Conservation (phyloP, 2,888 invertebrate genomes). For the Limnephilus marmoratus region DNA sequence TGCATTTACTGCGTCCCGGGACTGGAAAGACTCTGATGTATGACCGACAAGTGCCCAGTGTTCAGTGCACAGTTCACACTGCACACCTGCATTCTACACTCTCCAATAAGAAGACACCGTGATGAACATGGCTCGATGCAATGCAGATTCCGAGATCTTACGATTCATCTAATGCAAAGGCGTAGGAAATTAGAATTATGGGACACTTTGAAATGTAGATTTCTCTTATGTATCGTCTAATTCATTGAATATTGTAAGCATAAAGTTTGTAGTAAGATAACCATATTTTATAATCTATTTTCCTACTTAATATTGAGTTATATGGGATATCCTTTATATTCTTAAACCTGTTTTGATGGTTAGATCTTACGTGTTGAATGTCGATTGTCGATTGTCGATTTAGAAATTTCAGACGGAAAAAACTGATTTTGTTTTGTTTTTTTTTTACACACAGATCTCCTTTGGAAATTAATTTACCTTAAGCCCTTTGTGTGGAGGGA, state of each 20-base stretch:
- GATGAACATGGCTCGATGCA: background rate
- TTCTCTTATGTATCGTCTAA: background rate
- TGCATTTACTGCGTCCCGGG: background rate
- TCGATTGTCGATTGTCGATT: too few relatives aligned
- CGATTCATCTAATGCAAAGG: background rate
- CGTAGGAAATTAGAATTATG: background rate
- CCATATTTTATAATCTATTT: too few relatives aligned
- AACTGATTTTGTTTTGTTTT: too few relatives aligned
- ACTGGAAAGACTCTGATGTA: conserved; percentile 39
- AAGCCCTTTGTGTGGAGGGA: too few relatives aligned
- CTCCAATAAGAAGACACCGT: background rate
- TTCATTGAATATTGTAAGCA: background rate
- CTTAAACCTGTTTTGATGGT: too few relatives aligned
- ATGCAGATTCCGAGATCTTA: conserved; percentile 8
- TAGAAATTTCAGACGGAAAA: too few relatives aligned
- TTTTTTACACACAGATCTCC: too few relatives aligned
- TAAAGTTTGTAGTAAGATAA: background rate
- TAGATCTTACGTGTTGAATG: too few relatives aligned
- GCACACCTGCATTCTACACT: conserved; percentile 28
- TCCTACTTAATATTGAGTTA: too few relatives aligned
- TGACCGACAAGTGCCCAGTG: conserved; percentile 13
- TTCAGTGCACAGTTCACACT: background rate
- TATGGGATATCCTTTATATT: too few relatives aligned
- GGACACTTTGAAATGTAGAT: background rate
- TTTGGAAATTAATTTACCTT: too few relatives aligned